Conservation (phyloP, 2,113 vertebrate genomes). For the Solenodon paradoxus region DNA sequence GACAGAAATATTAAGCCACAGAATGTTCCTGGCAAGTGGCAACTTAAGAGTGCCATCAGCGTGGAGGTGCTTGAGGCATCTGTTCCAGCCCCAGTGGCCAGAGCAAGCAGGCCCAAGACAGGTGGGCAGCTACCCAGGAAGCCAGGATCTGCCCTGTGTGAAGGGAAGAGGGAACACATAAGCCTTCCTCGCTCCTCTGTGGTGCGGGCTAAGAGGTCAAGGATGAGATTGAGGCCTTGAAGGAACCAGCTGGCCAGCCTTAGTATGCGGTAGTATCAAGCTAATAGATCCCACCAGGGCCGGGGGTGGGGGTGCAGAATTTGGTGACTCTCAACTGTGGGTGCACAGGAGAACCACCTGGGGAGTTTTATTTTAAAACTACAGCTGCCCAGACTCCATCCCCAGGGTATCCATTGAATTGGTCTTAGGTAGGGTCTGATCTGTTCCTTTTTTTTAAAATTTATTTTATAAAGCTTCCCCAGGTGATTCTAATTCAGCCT, state of each 20-base stretch:
- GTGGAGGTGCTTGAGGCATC: not conserved
- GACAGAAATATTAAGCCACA: constrained; percentile 41
- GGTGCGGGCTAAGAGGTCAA: accelerated
- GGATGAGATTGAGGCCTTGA: not conserved
- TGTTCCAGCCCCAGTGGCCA: not conserved
- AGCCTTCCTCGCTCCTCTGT: not conserved
- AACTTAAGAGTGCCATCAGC: not conserved
- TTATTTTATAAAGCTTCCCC: not conserved
- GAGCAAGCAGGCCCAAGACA: not conserved
- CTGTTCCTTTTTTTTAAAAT: too few species aligned
- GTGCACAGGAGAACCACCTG: not conserved
- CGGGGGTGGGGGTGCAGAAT: too few species aligned
- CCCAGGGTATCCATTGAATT: not conserved
- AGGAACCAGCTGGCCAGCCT: not conserved
- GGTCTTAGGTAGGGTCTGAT: too few species aligned
- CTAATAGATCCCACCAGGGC: not conserved
- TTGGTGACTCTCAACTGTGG: not conserved
- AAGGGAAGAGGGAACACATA: not conserved
- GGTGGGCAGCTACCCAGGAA: not conserved
- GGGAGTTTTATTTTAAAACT: not conserved
- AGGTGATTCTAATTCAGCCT: not conserved
- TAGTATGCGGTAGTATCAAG: too few species aligned
- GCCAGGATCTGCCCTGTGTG: not conserved
- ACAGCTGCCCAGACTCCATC: not conserved
- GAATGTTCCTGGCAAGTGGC: constrained; percentile 14